These are phyloP conservation scores for Drosophila sordidapex DNA, from an alignment of 2,888 invertebrate species.

Conservation along the genomic window DNA sequence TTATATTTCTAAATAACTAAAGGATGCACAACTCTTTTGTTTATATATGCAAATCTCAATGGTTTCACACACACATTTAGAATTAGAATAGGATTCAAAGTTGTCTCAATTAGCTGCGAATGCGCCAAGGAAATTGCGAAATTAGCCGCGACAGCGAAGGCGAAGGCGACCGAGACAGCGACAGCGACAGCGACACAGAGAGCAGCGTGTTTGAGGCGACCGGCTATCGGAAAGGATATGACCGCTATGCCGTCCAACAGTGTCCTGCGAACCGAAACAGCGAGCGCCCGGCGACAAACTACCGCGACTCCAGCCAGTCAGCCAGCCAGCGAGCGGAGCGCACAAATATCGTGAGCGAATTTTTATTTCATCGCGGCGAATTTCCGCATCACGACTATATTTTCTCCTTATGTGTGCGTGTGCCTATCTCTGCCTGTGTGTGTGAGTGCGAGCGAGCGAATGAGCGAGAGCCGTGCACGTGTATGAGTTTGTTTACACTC, in stretches of 20 bases:
- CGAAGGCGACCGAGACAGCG: slow-evolving; percentile 10
- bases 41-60: slow-evolving; percentile 16
- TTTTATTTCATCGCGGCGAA: slow-evolving; percentile 82
- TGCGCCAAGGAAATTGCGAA: slow-evolving; percentile 43
- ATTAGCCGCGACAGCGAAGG: slow-evolving; percentile 54
- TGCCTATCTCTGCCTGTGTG: slow-evolving; percentile 24
- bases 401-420: slow-evolving; percentile 52
- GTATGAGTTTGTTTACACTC: slow-evolving; percentile 64
- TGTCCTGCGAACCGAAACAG: slow-evolving; percentile 81
- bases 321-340: slow-evolving; percentile 49
- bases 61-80: slow-evolving; percentile 18
- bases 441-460: slow-evolving; percentile 41
- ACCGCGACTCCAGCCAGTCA: slow-evolving; percentile 61
- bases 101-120: slow-evolving; percentile 30
- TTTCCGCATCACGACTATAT: slow-evolving; percentile 67
- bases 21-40: slow-evolving; percentile 34
- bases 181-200: slow-evolving; percentile 43
- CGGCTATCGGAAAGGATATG: slow-evolving; percentile 82
- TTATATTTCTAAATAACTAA: slow-evolving; percentile 3
- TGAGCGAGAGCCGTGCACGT: slow-evolving; percentile 47
- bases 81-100: slow-evolving; percentile 8
- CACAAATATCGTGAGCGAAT: slow-evolving; percentile 78
- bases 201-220: slow-evolving; percentile 68
- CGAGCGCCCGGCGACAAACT: slow-evolving; percentile 81
- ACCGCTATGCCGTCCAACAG: slow-evolving; percentile 69